Base-by-base conservation (phyloP, 30 jellyfish, hydroid and myxozoan genomes). In the Chironex yamaguchii region DNA sequence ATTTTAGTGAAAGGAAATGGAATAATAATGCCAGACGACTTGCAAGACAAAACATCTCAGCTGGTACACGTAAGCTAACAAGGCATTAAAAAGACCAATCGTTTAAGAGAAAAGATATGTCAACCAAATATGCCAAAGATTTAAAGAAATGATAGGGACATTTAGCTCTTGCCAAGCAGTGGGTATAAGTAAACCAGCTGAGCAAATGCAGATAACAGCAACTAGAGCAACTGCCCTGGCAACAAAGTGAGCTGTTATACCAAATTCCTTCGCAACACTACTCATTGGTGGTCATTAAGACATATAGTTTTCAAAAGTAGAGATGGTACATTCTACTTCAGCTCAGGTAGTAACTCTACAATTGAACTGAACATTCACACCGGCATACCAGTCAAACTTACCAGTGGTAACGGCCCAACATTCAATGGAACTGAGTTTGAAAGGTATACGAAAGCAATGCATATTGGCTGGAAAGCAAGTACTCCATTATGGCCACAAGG, bases 371-470 rank as follows among this genome's bases (percentile, higher is more conserved):
- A 68, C 50, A 25, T 42, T 86, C 24, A 79, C 87, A 27, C 52
- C 32, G 87, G 96, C 23, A 87, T 66, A 13, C 91, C 87, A 14
- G 71, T 25, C n/a, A 32, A 34, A 23, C 52, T 88, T 23, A 71
- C n/a, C 3, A 36, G 70, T n/a, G 94, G 68, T 36, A 88, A 79
- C 54, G 87, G 96, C 64, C 96, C 96, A 29, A 86, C 96, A 42
- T 75, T 64, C 50, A 58, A 76, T 31, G 91, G 90, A 42, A 58
- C 34, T 33, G 96, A 84, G 13, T 69, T 84, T 64, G 51, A 68
- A 58, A 29, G 72, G 1, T 84, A 62, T 54, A 51, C 81, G 9
- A 67, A 33, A 67, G 78, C 67, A 4, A 24, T 82, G 48, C 74
- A 74, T 25, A 49, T 80, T 49, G 74, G 66, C 42, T 65, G 71